Evolutionary conservation across 2,113 vertebrate species (phyloP).

Genomic region (Philantomba maxwellii): DNA sequence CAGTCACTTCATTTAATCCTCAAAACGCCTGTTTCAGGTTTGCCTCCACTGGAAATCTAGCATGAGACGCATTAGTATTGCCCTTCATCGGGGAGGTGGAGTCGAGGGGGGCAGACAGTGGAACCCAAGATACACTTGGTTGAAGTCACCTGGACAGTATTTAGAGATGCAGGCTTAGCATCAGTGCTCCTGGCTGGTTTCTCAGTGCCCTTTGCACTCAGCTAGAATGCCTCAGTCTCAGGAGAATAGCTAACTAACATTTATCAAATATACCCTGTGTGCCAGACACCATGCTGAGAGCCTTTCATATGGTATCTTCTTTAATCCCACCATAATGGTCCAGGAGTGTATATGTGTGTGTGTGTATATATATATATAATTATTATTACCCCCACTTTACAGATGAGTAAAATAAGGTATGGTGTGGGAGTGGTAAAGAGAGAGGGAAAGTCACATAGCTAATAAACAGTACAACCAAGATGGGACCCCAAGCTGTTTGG

Average conservation of each 20-base stretch:
- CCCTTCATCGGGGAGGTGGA: not conserved
- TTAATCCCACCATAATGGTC: not conserved
- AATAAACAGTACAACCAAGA: not conserved
- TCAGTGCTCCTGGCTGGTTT: not conserved
- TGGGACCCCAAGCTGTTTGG: not conserved
- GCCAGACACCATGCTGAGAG: not conserved
- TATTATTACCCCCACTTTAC: not conserved
- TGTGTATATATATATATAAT: not conserved
- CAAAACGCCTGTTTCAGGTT: not conserved
- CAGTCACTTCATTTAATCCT: not conserved
- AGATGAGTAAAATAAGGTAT: not conserved
- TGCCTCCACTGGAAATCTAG: not conserved
- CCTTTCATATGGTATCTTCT: not conserved
- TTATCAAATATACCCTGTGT: not conserved
- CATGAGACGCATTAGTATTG: not conserved
- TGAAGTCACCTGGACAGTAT: not conserved
- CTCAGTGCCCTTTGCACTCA: not conserved
- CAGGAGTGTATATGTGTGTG: too few species aligned
- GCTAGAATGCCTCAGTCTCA: not conserved
- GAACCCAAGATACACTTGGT: not conserved
- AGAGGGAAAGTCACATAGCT: not conserved
- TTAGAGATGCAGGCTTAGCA: not conserved
- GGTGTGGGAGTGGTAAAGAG: not conserved
- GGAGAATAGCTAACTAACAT: not conserved
- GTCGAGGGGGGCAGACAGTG: fast-evolving